Percentiles rank a stretch among this genome's conserved stretches.
Evolutionary conservation across 2,113 vertebrate genomes (phyloP).

Genomic region (Reinhardtius hippoglossoides): DNA sequence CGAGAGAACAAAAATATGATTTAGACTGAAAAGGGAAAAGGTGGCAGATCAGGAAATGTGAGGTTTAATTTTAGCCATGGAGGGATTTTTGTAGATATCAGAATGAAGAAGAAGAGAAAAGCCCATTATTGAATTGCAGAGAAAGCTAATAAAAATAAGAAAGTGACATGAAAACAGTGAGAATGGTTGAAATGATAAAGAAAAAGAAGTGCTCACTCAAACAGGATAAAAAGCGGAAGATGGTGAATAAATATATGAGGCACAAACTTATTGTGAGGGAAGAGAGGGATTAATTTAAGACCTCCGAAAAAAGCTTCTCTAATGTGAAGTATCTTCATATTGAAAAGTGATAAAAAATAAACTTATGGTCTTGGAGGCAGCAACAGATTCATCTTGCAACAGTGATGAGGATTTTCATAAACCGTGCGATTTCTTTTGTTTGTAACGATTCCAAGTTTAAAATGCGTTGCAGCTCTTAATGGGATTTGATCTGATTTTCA

Average conservation of each 20-base stretch:
- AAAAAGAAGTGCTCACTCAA: neutral
- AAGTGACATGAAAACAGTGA: conserved; percentile 1
- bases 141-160: conserved; percentile 6
- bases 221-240: neutral
- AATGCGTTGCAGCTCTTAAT: too few relatives aligned
- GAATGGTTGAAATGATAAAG: conserved; percentile 2
- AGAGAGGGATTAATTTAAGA: conserved; percentile 8
- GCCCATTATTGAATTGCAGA: conserved; percentile 14
- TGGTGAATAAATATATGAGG: neutral
- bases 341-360: neutral
- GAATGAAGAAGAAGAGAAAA: neutral
- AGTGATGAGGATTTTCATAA: too few relatives aligned
- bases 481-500: too few relatives aligned
- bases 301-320: neutral
- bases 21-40: conserved; percentile 62
- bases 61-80: neutral
- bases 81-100: neutral
- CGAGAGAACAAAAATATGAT: conserved; percentile 82
- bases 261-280: neutral
- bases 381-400: too few relatives aligned
- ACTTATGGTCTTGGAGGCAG: too few relatives aligned
- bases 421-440: too few relatives aligned
- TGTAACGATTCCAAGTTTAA: too few relatives aligned
- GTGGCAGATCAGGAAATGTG: conserved; percentile 26
- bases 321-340: neutral